Percentiles rank a stretch among this genome's conserved stretches.
phyloP scores from a whole-genome alignment of 2,888 invertebrate genomes.

The Megalurothrips usitatus region DNA sequence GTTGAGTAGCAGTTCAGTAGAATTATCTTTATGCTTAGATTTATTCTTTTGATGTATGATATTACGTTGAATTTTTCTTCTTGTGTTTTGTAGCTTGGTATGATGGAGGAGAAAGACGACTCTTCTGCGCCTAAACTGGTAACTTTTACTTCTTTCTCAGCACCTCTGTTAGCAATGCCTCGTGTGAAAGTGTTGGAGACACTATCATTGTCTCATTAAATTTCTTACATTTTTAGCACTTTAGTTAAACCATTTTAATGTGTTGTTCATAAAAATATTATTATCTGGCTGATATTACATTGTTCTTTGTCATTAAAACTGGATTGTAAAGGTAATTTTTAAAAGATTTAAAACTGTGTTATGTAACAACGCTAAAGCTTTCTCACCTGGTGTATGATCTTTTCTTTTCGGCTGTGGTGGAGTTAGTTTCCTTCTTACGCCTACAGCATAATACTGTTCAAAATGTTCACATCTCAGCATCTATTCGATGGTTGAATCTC shows the following conservation, averaged over 20 bases:
- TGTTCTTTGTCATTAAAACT: neutral
- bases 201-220: neutral
- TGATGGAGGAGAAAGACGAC: constrained; percentile 17
- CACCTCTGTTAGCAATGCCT: neutral
- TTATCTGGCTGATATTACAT: neutral
- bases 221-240: neutral
- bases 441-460: too few relatives aligned
- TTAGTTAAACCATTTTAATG: neutral
- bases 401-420: too few relatives aligned
- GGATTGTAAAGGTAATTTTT: neutral
- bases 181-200: neutral
- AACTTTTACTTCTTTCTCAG: neutral
- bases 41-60: too few relatives aligned
- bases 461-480: too few relatives aligned
- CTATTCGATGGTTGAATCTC: too few relatives aligned
- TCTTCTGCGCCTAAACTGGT: constrained; percentile 2
- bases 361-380: neutral
- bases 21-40: too few relatives aligned
- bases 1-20: too few relatives aligned
- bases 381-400: too few relatives aligned
- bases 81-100: neutral
- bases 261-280: neutral
- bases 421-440: too few relatives aligned
- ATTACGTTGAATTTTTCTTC: neutral
- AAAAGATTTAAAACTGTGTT: neutral